Evolutionary conservation across 2,113 vertebrate genomes (phyloP).

Genomic region (Rostratula benghalensis): DNA sequence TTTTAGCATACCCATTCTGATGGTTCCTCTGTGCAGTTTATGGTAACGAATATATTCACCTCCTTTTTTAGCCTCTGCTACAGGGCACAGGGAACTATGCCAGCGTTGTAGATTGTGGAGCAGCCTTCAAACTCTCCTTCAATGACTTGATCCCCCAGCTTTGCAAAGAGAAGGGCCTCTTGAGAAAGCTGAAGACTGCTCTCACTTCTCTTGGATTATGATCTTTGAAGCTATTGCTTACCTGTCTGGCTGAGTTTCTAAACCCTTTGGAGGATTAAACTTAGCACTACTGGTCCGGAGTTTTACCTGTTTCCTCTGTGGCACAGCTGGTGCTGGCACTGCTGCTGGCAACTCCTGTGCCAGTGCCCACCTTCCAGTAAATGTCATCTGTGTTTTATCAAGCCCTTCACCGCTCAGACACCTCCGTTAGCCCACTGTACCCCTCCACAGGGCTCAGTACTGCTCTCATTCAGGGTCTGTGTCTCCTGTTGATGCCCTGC

Average conservation of each 20-base stretch:
- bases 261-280: not conserved
- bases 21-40: slow-evolving; percentile 35
- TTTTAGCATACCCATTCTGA: slow-evolving; percentile 43
- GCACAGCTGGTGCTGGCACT: not conserved
- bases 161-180: not conserved
- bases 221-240: not conserved
- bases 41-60: slow-evolving; percentile 38
- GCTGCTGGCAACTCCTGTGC: not conserved
- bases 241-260: not conserved
- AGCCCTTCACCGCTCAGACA: not conserved
- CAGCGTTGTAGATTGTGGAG: not conserved
- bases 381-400: not conserved
- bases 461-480: not conserved
- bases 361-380: not conserved
- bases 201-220: not conserved
- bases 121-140: not conserved
- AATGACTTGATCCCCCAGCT: not conserved
- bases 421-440: not conserved
- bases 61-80: slow-evolving; percentile 56
- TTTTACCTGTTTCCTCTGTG: not conserved
- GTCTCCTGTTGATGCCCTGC: not conserved
- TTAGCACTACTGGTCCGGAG: not conserved
- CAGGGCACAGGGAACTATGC: not conserved
- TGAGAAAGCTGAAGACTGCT: not conserved
- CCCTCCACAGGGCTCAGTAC: not conserved